These are phyloP conservation scores for Sorex maritimensis DNA, from an alignment of 2,797 vertebrate species.

Conservation along the genomic window DNA sequence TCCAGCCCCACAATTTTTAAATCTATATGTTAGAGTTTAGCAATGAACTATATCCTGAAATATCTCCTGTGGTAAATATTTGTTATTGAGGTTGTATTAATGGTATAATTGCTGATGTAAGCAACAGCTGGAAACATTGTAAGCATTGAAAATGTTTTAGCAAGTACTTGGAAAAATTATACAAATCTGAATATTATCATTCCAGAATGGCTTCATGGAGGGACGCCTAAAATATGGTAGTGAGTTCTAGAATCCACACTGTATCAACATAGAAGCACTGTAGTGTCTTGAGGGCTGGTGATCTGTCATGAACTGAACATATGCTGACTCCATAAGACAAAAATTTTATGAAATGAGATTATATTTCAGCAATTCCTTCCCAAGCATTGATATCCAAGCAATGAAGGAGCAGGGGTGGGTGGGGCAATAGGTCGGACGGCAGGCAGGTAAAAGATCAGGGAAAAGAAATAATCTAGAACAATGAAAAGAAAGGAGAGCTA, in stretches of 20 bases:
- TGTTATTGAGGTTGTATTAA: neutral
- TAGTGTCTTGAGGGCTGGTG: neutral
- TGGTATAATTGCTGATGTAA: neutral
- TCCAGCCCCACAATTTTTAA: neutral
- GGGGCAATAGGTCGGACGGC: too few relatives aligned
- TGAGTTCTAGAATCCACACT: neutral
- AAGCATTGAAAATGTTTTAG: neutral
- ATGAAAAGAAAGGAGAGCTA: neutral
- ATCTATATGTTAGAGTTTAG: neutral
- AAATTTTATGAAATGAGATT: conserved; percentile 9
- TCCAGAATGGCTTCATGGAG: neutral
- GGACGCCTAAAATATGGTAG: neutral
- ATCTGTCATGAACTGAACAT: neutral
- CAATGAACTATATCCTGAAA: neutral
- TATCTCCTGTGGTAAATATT: neutral
- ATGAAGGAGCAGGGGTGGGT: too few relatives aligned
- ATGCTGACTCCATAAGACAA: neutral
- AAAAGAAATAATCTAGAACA: neutral
- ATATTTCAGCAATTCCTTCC: neutral
- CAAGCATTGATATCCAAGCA: neutral
- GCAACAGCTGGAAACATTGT: neutral
- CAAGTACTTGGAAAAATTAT: conserved; percentile 23
- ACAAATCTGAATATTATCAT: neutral
- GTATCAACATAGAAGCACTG: neutral
- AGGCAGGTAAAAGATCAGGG: neutral